Conservation (phyloP, 1,140 invertebrate genomes). For the Drosophila subpulchrella region DNA sequence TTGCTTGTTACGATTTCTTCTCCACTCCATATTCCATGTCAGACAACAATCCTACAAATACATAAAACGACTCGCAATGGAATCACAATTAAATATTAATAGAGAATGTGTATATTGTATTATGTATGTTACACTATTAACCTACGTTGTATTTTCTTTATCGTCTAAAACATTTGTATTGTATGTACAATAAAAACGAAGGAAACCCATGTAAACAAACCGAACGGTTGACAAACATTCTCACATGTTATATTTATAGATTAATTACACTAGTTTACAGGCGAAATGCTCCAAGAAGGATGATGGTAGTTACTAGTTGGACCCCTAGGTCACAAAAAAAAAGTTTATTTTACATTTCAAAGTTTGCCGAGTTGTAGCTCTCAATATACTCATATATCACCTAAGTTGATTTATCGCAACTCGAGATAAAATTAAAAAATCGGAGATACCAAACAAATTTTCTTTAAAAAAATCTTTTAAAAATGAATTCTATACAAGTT, state of each 20-base stretch:
- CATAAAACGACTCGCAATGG: constrained; percentile 44
- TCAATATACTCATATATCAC: too few relatives aligned
- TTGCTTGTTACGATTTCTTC: constrained; percentile 10
- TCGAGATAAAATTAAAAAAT: too few relatives aligned
- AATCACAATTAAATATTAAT: constrained; percentile 35
- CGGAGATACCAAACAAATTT: too few relatives aligned
- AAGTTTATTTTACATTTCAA: too few relatives aligned
- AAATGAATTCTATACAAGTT: too few relatives aligned
- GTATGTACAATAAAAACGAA: constrained; percentile 63
- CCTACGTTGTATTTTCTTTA: constrained; percentile 61
- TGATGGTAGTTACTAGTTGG: too few relatives aligned
- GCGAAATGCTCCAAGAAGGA: too few relatives aligned
- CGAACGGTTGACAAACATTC: constrained; percentile 21
- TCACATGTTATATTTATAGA: constrained; percentile 74
- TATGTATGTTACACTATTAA: constrained; percentile 68
- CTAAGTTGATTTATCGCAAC: too few relatives aligned
- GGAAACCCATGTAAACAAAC: constrained; percentile 11
- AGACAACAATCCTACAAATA: background rate
- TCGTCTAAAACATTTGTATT: constrained; percentile 51
- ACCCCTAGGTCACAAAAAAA: too few relatives aligned
- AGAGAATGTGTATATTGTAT: constrained; percentile 73
- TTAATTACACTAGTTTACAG: background rate
- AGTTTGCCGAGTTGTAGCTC: too few relatives aligned
- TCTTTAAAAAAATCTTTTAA: too few relatives aligned
- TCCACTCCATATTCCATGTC: constrained; percentile 5